Conservation (phyloP, 2,113 vertebrate genomes). For the Salminus brasiliensis region DNA sequence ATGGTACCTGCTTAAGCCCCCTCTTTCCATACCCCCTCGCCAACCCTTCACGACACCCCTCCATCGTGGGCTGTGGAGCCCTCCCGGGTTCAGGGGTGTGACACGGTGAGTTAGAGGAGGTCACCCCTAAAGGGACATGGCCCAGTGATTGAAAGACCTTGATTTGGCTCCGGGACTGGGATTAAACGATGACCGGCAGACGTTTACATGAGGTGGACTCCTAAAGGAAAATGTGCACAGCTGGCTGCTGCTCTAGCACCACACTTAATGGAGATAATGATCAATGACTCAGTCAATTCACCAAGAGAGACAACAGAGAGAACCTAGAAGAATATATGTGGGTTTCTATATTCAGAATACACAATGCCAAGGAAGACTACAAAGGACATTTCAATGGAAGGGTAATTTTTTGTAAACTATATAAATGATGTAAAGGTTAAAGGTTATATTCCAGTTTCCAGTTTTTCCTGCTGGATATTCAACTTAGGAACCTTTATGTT, state of each 20-base stretch:
- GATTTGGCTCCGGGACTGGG: constrained; percentile 11
- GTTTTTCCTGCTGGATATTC: no score
- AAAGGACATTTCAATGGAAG: no score
- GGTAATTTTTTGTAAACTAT: no score
- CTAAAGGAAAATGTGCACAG: background rate
- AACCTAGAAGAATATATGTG: no score
- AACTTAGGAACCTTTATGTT: no score
- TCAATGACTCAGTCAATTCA: background rate
- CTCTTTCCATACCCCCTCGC: constrained; percentile 9
- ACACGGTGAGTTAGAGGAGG: constrained; percentile 70
- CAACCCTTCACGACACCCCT: constrained; percentile 38
- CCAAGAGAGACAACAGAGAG: background rate
- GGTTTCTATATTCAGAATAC: no score
- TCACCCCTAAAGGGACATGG: constrained; percentile 53
- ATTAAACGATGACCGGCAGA: constrained; percentile 21
- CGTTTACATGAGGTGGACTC: constrained; percentile 37
- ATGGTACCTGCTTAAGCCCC: constrained; percentile 26
- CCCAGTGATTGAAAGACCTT: constrained; percentile 52
- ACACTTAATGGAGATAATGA: background rate
- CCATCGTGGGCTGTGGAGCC: constrained; percentile 61
- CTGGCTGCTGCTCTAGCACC: background rate
- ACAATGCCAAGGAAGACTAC: no score
- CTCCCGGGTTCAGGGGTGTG: constrained; percentile 71
- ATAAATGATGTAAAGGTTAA: no score
- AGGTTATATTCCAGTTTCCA: no score